Conservation (phyloP, 2,797 vertebrate genomes). For the Catharus ustulatus region DNA sequence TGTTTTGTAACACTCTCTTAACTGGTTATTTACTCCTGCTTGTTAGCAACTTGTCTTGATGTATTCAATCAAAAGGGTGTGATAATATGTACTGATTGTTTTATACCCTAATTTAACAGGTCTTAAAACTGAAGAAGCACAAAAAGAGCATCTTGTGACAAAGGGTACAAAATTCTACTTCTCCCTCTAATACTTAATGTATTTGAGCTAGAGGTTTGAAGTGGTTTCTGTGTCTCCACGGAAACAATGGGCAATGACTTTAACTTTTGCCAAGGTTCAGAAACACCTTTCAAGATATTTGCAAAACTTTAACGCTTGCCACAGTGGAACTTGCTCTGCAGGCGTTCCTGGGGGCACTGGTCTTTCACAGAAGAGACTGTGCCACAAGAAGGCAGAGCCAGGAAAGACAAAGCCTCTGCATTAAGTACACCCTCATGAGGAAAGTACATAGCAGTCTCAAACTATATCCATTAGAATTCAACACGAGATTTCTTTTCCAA, state of each 20-base stretch:
- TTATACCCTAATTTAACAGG: neutral
- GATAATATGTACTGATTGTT: slow-evolving; percentile 31
- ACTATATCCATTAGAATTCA: neutral
- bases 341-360: accelerated
- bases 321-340: neutral
- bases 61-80: slow-evolving; percentile 10
- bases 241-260: neutral
- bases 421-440: neutral
- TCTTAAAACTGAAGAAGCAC: neutral
- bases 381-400: neutral
- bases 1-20: neutral
- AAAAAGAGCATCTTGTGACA: neutral
- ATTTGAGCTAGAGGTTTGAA: neutral
- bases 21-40: slow-evolving; percentile 17
- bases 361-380: neutral
- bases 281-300: neutral
- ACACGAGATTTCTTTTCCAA: neutral
- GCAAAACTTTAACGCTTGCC: neutral
- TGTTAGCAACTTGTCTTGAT: slow-evolving; percentile 11
- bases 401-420: neutral
- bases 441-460: neutral
- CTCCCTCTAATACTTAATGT: neutral
- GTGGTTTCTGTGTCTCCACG: neutral
- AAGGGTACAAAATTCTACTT: neutral
- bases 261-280: neutral